phyloP scores from a whole-genome alignment of 2,888 invertebrate species.

The Thereva nobilitata region DNA sequence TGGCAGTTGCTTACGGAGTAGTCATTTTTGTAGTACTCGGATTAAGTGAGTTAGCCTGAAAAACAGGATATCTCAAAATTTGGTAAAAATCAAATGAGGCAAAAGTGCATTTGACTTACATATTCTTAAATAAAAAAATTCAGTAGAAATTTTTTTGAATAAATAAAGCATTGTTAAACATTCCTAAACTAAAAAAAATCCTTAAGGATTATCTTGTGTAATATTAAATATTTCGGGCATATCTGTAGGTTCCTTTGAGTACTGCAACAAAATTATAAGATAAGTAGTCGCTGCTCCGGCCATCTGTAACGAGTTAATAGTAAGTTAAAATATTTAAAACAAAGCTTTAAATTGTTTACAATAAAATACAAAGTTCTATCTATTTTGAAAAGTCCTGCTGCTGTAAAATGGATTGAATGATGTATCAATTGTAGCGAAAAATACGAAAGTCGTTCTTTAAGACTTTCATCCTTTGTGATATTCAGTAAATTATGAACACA shows the following conservation, averaged over 20 bases:
- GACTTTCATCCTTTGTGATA: constrained; percentile 49
- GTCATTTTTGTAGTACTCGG: no score
- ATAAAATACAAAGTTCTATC: constrained; percentile 57
- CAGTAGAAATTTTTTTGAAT: no score
- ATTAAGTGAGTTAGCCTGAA: no score
- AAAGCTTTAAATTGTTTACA: constrained; percentile 44
- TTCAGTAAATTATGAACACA: constrained; percentile 55
- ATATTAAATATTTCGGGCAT: no score
- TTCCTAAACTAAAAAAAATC: no score
- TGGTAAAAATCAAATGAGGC: no score
- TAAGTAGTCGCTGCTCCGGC: constrained; percentile 56
- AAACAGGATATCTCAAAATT: no score
- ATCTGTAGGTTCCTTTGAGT: constrained; percentile 43
- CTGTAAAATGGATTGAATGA: constrained; percentile 54
- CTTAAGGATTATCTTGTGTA: no score
- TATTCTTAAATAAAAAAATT: no score
- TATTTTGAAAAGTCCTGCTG: constrained; percentile 55
- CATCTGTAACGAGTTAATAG: constrained; percentile 47
- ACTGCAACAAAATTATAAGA: constrained; percentile 56
- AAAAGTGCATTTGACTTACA: no score
- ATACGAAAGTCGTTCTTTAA: constrained; percentile 51
- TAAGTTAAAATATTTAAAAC: background rate
- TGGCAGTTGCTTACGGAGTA: no score
- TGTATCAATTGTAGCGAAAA: constrained; percentile 54
- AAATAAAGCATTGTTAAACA: no score